Conservation (phyloP, 2,113 vertebrate genomes). For the Alosa alosa region DNA sequence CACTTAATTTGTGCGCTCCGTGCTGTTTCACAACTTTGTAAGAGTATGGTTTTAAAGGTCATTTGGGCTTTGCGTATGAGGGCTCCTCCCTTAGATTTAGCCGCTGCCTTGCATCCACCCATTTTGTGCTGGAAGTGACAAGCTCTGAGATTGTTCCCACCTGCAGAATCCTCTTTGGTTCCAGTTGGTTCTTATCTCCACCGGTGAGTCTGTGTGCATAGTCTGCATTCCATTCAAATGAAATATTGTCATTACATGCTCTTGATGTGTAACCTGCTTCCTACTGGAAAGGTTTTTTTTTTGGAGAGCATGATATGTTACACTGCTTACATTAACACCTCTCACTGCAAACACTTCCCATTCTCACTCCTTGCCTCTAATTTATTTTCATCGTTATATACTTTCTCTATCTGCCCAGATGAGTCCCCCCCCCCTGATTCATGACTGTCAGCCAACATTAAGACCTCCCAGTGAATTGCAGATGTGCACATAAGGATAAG, state of each 20-base stretch:
- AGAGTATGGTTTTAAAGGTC: neutral
- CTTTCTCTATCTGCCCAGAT: conserved; percentile 20
- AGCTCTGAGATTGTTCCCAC: conserved; percentile 25
- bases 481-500: conserved; percentile 1
- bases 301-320: neutral
- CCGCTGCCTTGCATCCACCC: neutral
- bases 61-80: neutral
- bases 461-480: conserved; percentile 1
- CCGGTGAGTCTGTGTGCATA: conserved; percentile 26
- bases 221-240: conserved; percentile 42
- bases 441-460: neutral
- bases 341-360: neutral
- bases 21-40: neutral
- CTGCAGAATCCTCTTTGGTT: conserved; percentile 32
- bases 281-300: conserved; percentile 21
- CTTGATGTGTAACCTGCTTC: conserved; percentile 41
- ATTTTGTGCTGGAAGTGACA: conserved; percentile 18
- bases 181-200: conserved; percentile 47
- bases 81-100: neutral
- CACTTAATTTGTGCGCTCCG: neutral
- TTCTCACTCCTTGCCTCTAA: conserved; percentile 25
- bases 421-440: conserved; percentile 14
- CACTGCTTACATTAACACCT: neutral
- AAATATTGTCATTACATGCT: conserved; percentile 50
- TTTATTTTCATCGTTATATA: neutral